phyloP scores from a whole-genome alignment of 2,113 vertebrate genomes.

The Crotalus tigris region DNA sequence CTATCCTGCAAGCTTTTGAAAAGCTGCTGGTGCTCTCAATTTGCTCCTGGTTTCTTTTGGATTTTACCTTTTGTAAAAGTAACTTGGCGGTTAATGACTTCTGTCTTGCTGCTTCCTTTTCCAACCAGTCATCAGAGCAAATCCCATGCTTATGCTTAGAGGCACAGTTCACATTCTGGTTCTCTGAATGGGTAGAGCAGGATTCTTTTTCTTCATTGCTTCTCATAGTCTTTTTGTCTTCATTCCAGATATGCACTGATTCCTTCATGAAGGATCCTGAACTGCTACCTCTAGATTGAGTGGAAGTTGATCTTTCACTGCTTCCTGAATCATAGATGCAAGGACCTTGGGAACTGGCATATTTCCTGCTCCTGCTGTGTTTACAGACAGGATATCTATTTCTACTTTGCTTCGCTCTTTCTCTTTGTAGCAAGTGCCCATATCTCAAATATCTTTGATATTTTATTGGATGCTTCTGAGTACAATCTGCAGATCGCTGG shows the following conservation, averaged over 20 bases:
- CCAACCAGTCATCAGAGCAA: conserved; percentile 43
- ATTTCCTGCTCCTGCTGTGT: conserved; percentile 35
- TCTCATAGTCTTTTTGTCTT: conserved; percentile 33
- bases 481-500: conserved; percentile 49
- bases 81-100: conserved; percentile 59
- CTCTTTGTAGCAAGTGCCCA: conserved; percentile 67
- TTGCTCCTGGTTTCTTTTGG: conserved; percentile 62
- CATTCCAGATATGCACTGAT: conserved; percentile 39
- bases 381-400: conserved; percentile 35
- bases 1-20: conserved; percentile 38
- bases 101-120: conserved; percentile 32
- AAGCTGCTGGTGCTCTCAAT: conserved; percentile 29
- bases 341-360: conserved; percentile 42
- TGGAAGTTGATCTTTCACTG: conserved; percentile 44
- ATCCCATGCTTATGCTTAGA: conserved; percentile 21
- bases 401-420: conserved; percentile 64
- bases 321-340: conserved; percentile 45
- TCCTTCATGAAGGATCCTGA: conserved; percentile 54
- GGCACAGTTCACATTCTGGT: conserved; percentile 27
- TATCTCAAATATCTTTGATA: conserved; percentile 55
- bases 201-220: conserved; percentile 37
- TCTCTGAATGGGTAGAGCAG: conserved; percentile 11
- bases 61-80: conserved; percentile 69
- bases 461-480: conserved; percentile 45
- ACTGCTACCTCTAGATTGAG: conserved; percentile 32